Base-by-base conservation (phyloP, 2,888 invertebrate genomes). In the Synanthedon tipuliformis region DNA sequence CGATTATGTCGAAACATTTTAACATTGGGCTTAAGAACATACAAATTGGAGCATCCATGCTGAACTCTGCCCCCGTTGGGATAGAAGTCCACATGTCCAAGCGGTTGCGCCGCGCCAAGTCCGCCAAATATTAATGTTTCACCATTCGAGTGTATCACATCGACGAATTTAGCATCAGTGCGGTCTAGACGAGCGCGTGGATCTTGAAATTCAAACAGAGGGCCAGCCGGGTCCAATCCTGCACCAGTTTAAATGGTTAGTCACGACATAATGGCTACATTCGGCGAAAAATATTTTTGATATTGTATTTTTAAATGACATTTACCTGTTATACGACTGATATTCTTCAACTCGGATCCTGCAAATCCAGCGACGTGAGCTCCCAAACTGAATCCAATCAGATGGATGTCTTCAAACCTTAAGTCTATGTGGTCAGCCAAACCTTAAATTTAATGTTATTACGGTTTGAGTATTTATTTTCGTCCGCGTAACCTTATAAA, bases 331-430 rank as follows among this genome's bases (percentile, higher is more conserved):
- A 96, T 96, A 57, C 96, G 89, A 59, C 94, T 93, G 45, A 96
- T 89, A 53, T 92, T 92, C 3, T 89, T 89, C 49, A 95, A 81
- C 73, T 95, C 94, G 0, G 95, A 92, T 0, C 96, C 97, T 0
- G 96, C 94, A 69, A 96, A 96, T 0, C 96, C 96, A 0, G 96
- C 95, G 0, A 95, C 96, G 72, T 97, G 97, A 0, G 96, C 96
- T 0, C 97, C 97, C 56, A 97, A 86, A 71, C 95, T 95, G 76
- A 97, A 97, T 11, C 95, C 96, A 54, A 97, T 95, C 49, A 97
- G 79, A 70, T 97, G 97, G 40, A 95, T 92, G 61, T 92, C 92
- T 59, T 92, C 90, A 56, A 93, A 84, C 40, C 92, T 89, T 52
- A 95, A 84, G 2, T 92, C 92, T 59, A 92, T 91, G 66, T 92